Evolutionary conservation across 2,113 vertebrate genomes (phyloP).

Genomic region (Triplophysa tibetana): DNA sequence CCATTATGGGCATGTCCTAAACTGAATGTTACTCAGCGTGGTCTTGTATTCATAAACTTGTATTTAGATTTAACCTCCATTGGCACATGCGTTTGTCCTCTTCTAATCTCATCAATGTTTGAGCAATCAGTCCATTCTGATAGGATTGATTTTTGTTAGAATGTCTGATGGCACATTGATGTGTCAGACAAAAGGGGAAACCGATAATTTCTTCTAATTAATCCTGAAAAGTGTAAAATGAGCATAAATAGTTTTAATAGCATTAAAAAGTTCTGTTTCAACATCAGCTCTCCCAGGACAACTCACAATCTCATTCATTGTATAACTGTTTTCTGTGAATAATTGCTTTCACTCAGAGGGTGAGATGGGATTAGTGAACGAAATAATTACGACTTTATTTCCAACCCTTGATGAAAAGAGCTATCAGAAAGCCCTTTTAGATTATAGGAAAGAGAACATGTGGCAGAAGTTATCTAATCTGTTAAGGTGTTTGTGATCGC

Average conservation of each 20-base stretch:
- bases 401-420: constrained; percentile 11
- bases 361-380: constrained; percentile 16
- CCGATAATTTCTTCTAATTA: neutral
- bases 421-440: neutral
- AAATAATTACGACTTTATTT: constrained; percentile 25
- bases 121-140: constrained; percentile 32
- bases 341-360: neutral
- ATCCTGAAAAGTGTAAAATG: neutral
- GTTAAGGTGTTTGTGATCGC: constrained; percentile 5
- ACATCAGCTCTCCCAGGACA: neutral
- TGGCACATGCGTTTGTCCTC: constrained; percentile 44
- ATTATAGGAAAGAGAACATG: neutral
- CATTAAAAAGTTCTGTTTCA: constrained; percentile 8
- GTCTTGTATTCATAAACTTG: constrained; percentile 8
- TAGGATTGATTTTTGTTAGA: neutral
- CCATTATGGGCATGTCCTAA: neutral
- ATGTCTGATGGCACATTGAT: neutral
- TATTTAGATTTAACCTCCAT: constrained; percentile 34
- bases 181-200: neutral
- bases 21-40: constrained; percentile 22
- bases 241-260: neutral
- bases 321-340: constrained; percentile 7
- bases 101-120: constrained; percentile 51
- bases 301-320: neutral
- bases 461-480: constrained; percentile 10